Percentiles rank a stretch among this genome's conserved stretches.
phyloP scores from a whole-genome alignment of 2,888 invertebrate genomes.

The Amaurobius ferox region DNA sequence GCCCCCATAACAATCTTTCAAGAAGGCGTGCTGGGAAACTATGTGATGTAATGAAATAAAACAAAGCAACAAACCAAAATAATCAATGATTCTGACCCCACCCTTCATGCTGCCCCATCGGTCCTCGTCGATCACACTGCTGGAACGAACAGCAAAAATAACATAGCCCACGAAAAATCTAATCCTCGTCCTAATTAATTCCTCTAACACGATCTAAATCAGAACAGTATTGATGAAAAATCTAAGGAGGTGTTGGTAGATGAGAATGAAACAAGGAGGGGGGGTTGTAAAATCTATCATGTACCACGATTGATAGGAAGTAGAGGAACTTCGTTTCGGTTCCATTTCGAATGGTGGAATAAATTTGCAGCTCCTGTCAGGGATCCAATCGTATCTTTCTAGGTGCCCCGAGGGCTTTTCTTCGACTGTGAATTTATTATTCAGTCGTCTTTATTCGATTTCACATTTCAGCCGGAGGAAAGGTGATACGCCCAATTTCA shows the following conservation, averaged over 20 bases:
- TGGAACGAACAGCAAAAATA: background rate
- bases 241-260: slow-evolving; percentile 5
- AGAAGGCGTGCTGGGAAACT: background rate
- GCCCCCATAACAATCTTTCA: background rate
- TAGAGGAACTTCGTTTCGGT: slow-evolving; percentile 23
- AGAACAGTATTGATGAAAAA: slow-evolving; percentile 2
- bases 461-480: background rate
- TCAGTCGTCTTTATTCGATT: slow-evolving; percentile 45
- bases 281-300: slow-evolving; percentile 22
- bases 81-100: slow-evolving; percentile 42
- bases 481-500: slow-evolving; percentile 35
- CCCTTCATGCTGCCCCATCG: slow-evolving; percentile 25
- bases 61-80: slow-evolving; percentile 3
- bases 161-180: slow-evolving; percentile 23
- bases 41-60: slow-evolving; percentile 12
- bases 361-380: slow-evolving; percentile 49
- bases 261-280: background rate
- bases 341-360: slow-evolving; percentile 58
- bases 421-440: slow-evolving; percentile 30
- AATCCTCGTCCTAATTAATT: slow-evolving; percentile 53
- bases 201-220: slow-evolving; percentile 39
- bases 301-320: slow-evolving; percentile 17
- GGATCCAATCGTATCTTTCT: slow-evolving; percentile 46
- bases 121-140: slow-evolving; percentile 26
- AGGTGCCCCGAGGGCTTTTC: slow-evolving; percentile 1